phyloP scores from a whole-genome alignment of 2,888 invertebrate genomes.

The Scelioninae gen. 1 region DNA sequence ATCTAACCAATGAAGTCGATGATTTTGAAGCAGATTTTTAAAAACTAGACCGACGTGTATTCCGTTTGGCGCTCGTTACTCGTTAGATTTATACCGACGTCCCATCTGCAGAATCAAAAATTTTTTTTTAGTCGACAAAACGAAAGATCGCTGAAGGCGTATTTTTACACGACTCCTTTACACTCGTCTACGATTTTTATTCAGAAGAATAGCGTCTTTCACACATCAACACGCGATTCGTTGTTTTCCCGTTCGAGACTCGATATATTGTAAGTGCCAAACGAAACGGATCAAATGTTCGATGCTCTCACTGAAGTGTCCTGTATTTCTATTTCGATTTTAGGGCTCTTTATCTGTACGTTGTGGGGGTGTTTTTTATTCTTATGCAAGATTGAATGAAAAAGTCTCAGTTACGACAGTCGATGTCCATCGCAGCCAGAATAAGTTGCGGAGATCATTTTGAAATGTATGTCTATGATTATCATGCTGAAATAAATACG shows the following conservation, averaged over 20 bases:
- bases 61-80: constrained; percentile 30
- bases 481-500: no score
- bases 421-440: constrained; percentile 62
- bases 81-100: constrained; percentile 17
- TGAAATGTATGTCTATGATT: neutral
- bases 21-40: neutral
- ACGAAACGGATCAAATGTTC: constrained; percentile 68
- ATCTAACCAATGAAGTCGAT: constrained; percentile 12
- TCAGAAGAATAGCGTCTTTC: constrained; percentile 39
- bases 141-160: neutral
- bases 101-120: constrained; percentile 48
- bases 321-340: constrained; percentile 60
- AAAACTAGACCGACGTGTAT: neutral
- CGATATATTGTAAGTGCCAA: constrained; percentile 68
- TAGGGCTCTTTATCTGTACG: constrained; percentile 26
- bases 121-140: neutral
- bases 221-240: constrained; percentile 36
- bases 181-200: constrained; percentile 45
- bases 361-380: constrained; percentile 1
- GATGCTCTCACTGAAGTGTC: constrained; percentile 71
- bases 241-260: constrained; percentile 61
- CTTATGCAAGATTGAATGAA: constrained; percentile 11
- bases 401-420: constrained; percentile 72
- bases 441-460: neutral
- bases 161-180: constrained; percentile 34